Evolutionary conservation across 2,888 invertebrate species (phyloP), one percentile per base, ranked within the genome.

Genomic region (Xanthorhoe spadicearia): DNA sequence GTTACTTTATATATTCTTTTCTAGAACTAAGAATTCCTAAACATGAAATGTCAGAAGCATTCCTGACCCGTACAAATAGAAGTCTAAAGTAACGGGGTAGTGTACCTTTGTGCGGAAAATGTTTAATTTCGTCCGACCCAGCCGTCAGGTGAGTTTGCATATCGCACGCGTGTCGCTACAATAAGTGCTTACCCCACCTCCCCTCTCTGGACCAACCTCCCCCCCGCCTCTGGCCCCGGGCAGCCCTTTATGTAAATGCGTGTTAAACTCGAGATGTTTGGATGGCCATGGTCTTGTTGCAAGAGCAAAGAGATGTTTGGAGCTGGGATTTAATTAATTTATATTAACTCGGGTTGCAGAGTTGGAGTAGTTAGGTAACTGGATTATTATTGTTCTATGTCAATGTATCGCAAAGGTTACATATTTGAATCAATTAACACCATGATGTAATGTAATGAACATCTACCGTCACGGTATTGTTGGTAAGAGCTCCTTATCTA

Each of bases 231-330:
- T 15, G 53, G 38, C 57, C 63, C 18, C 53, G 51, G 51, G 63
- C 69, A 60, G 70, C 70, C 76, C 74, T 75, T 77, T 77, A 79
- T 77, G 77, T 73, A 76, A 79, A 77, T 77, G 75, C 64, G 71
- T 70, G 70, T 64, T 72, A 69, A 71, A 66, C 70, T 61, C 66
- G 68, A 66, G 69, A 71, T 68, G 65, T 59, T 60, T 17, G 43
- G 65, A 67, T 64, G 49, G 52, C 32, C 32, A 48, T 46, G 13
- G 64, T 46, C 35, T 38, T 38, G 65, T 49, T 55, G 46, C n/a
- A 51, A 62, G 23, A 23, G 23, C 4, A 1, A 23, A 23, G 23
- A 23, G 66, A 63, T 4, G 10, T 13, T 43, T 43, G 38, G 8
- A 10, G 38, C 38, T 38, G 38, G 32, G 9, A 38, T 9, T 13